Evolutionary conservation across 2,113 vertebrate species (phyloP).

Genomic region (Tricholaema leucomelas): DNA sequence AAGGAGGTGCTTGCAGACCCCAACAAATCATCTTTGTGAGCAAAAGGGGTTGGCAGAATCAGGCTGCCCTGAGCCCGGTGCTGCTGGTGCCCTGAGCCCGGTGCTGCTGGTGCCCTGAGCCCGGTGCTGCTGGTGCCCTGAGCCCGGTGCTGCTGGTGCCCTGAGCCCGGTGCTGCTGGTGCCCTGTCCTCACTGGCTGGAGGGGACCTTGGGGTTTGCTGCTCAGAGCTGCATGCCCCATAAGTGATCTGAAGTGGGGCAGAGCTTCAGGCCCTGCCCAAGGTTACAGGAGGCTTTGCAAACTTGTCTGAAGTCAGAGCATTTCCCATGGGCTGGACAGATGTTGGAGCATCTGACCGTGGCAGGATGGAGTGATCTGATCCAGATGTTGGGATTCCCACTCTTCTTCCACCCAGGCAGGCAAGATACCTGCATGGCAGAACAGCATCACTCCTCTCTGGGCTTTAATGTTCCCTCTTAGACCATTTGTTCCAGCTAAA

Average conservation of each 20-base stretch:
- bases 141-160: neutral
- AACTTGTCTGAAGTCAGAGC: neutral
- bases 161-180: no score
- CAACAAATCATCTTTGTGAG: neutral
- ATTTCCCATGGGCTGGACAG: slow-evolving; percentile 40
- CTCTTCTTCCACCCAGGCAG: neutral
- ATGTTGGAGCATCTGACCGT: slow-evolving; percentile 48
- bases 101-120: neutral
- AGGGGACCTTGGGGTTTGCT: neutral
- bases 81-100: neutral
- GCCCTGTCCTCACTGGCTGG: neutral
- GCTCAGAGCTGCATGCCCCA: neutral
- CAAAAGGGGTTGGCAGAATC: neutral
- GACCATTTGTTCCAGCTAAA: neutral
- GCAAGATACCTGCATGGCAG: neutral
- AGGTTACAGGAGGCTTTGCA: slow-evolving; percentile 40
- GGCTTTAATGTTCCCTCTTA: neutral
- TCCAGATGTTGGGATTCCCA: slow-evolving; percentile 20
- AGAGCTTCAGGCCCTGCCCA: neutral
- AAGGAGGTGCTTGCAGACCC: neutral
- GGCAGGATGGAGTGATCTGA: neutral
- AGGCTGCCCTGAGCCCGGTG: neutral
- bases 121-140: neutral
- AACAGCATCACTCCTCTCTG: fast-evolving
- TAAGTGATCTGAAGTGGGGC: slow-evolving; percentile 20